Evolutionary conservation across 2,888 invertebrate genomes (phyloP).

Genomic region (Drosophila nr. perissopoda): DNA sequence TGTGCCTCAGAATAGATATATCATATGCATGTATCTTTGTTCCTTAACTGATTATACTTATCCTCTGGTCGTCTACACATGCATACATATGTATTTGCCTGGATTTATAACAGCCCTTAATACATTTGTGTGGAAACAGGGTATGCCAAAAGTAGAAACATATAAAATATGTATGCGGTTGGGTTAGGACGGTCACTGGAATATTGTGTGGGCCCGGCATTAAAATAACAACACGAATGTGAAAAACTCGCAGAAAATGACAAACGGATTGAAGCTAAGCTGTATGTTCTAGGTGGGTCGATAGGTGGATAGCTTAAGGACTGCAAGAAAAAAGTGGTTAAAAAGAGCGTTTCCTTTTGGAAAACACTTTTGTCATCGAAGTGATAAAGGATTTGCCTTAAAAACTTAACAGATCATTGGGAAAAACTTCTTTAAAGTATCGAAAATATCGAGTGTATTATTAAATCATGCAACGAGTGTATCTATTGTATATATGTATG

Average conservation of each 20-base stretch:
- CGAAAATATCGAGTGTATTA: neutral
- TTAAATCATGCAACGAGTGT: neutral
- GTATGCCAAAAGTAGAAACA: neutral
- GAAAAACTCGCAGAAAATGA: conserved; percentile 45
- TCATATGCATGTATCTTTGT: neutral
- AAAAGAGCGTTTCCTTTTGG: neutral
- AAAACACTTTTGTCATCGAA: conserved; percentile 6
- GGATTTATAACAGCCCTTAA: neutral
- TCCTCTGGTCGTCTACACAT: neutral
- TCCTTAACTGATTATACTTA: neutral
- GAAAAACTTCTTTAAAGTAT: neutral
- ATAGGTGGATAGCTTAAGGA: conserved; percentile 3
- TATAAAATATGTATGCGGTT: conserved; percentile 5
- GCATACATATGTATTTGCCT: neutral
- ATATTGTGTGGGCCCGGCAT: conserved; percentile 1
- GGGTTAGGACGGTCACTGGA: conserved; percentile 1
- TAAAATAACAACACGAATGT: conserved; percentile 35
- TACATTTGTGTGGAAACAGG: neutral
- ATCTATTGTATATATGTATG: neutral
- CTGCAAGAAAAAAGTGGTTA: neutral
- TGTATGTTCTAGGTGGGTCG: conserved; percentile 6
- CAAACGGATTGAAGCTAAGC: conserved; percentile 37
- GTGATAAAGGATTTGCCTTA: neutral
- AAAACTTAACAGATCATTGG: conserved; percentile 11
- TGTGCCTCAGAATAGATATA: neutral